Base-by-base conservation (phyloP, 2,797 vertebrate genomes). In the Bufotes viridis region DNA sequence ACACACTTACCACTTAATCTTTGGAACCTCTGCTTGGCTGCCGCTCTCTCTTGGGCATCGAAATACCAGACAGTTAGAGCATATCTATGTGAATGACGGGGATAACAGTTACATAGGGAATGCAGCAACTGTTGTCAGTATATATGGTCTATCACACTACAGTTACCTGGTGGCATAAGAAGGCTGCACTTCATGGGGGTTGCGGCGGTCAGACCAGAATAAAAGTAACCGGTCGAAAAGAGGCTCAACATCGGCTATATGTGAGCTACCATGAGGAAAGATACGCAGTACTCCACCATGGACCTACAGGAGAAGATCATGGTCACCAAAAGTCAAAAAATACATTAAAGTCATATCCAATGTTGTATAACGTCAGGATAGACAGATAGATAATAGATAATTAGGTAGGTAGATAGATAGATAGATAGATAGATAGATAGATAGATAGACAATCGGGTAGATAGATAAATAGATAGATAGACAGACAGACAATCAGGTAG, bases 21-120 rank as follows among this genome's bases (percentile, higher is more conserved):
- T 92, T 93, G 95, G 93, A 97, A 97, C 92, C 95, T 96, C 90
- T 96, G 96, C 94, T 97, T 99, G 82, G 98, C 98, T 94, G 97
- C 96, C 17, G 97, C 97, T 92, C 98, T 94, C 92, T 99, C 98
- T 92, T 97, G 95, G 0, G 96, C 96, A 93, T 99, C 97, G 87
- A 98, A 99, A 93, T 98, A 99, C 98, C 98, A 99, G 72, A 98
- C 98, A 0, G 98, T 99, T 94, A 99, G 96, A 85, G 98, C 98
- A 34, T 98, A 99, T 91, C 98, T 99, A 92, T 42, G 85, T 22
- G 22, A 11, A 17, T 17, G 57, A 49, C 29, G 15, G 17, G 14
- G 6, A 51, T 58, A 26, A 20, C 55, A 5, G 42, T 85, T 61
- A 78, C 15, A 20, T 24, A n/a, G 12, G 10, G 3, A n/a, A 58